Percentiles rank a stretch among this genome's conserved stretches.
phyloP scores from a whole-genome alignment of 2,113 vertebrate species.

The Baryphthengus martii region DNA sequence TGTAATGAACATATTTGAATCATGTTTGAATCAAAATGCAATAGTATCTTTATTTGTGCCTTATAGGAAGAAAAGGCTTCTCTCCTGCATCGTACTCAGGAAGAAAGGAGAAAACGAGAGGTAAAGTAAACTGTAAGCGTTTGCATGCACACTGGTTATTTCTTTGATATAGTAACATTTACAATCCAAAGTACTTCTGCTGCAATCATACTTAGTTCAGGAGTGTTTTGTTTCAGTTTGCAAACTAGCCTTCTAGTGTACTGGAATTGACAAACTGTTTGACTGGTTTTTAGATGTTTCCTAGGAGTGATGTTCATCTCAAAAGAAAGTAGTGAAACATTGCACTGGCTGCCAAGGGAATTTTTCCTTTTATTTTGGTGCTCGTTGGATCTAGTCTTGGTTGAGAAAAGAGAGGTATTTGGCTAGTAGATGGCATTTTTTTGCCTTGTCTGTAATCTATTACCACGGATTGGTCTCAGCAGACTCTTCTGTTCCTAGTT shows the following conservation, averaged over 20 bases:
- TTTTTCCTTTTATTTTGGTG: not conserved
- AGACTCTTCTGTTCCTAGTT: not conserved
- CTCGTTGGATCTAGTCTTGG: not conserved
- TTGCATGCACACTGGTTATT: not conserved
- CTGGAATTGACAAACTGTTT: not conserved
- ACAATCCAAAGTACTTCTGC: not conserved
- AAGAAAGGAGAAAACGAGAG: conserved; percentile 96
- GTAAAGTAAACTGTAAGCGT: conserved; percentile 64
- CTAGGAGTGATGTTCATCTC: not conserved
- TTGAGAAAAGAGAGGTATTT: not conserved
- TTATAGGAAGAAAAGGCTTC: conserved; percentile 96
- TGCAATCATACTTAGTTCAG: not conserved
- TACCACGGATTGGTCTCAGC: not conserved
- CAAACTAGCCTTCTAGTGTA: not conserved
- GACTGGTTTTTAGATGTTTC: not conserved
- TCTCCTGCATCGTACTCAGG: conserved; percentile 94
- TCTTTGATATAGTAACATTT: not conserved
- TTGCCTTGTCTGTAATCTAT: not conserved
- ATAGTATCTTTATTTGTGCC: not conserved
- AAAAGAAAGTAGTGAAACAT: not conserved
- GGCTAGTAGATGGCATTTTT: not conserved
- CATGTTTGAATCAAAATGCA: not conserved
- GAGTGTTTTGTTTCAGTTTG: not conserved
- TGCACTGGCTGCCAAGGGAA: not conserved
- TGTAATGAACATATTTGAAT: not conserved